Evolutionary conservation across 2,888 invertebrate species (phyloP), one percentile per base, ranked within the genome.

Genomic region (Stramonita haemastoma): DNA sequence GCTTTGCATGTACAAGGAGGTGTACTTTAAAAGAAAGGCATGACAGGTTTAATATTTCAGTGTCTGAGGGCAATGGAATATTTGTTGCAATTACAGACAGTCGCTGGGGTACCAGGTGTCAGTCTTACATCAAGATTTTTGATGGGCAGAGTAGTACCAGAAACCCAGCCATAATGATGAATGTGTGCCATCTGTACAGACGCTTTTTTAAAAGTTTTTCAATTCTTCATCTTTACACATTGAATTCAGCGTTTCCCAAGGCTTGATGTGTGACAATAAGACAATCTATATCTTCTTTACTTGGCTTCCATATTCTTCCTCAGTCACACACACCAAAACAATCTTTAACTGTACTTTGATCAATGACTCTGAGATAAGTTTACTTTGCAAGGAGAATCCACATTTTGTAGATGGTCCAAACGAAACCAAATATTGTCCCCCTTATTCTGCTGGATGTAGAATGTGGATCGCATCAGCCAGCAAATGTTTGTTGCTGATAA

Each of bases 351-450:
- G 34, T 34, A 46, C 2, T 8, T 5, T 46, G 46, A 46, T 46
- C 8, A 8, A 46, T 46, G 46, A 46, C 8, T 5, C 8, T 46
- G 4, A 46, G 2, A 46, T 46, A 2, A 46, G 8, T 2, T 46
- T 8, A 46, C 46, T 2, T 46, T 46, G 46, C 8, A 8, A 8
- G 2, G 17, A 13, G 79, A 17, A 5, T 32, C 13, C 4, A 36
- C 15, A 36, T 34, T 13, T 26, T 15, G 15, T 17, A 79, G 19
- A 32, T 15, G 79, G 79, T 32, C 22, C 22, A 29, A 34, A 57
- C 11, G 86, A 86, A 60, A 17, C 66, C 8, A 17, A 29, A 57
- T 57, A 86, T 29, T 86, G 86, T 66, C 86, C 86, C 22, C 46
- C 46, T 46, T 46, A 26, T 32, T 29, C 26, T 36, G 46, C 15